These are phyloP conservation scores for Hyppa rectilinea DNA, from an alignment of 2,888 invertebrate genomes.

Conservation along the genomic window DNA sequence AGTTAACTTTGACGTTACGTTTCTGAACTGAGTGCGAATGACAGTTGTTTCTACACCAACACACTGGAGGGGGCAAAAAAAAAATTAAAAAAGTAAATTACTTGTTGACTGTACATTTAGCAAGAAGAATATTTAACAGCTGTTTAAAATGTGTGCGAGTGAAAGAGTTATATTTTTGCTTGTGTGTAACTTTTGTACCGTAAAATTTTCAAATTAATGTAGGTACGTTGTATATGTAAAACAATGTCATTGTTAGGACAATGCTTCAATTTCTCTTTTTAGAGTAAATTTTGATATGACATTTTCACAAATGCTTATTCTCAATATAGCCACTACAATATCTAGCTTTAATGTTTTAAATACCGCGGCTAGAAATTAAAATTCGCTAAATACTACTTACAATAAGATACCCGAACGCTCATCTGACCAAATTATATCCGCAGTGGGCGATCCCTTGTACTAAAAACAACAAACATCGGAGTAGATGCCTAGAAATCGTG, in stretches of 20 bases:
- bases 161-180: not conserved
- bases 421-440: too few relatives aligned
- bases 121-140: constrained; percentile 28
- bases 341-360: not conserved
- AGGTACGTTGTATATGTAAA: too few relatives aligned
- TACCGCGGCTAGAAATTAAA: not conserved
- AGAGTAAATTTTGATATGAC: too few relatives aligned
- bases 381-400: not conserved
- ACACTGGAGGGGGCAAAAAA: constrained; percentile 42
- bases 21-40: constrained; percentile 61
- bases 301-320: not conserved
- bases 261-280: too few relatives aligned
- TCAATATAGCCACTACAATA: not conserved
- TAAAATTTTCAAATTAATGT: too few relatives aligned
- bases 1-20: constrained; percentile 52
- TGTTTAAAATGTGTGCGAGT: constrained; percentile 28
- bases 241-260: too few relatives aligned
- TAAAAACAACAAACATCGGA: too few relatives aligned
- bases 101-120: constrained; percentile 58
- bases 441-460: too few relatives aligned
- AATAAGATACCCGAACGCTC: not conserved
- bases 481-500: too few relatives aligned
- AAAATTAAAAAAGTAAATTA: constrained; percentile 63
- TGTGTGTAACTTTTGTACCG: not conserved
- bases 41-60: constrained; percentile 55